Evolutionary conservation across 1,140 invertebrate species (phyloP), one percentile per base, ranked within the genome.

Genomic region (Drosophila obscura): DNA sequence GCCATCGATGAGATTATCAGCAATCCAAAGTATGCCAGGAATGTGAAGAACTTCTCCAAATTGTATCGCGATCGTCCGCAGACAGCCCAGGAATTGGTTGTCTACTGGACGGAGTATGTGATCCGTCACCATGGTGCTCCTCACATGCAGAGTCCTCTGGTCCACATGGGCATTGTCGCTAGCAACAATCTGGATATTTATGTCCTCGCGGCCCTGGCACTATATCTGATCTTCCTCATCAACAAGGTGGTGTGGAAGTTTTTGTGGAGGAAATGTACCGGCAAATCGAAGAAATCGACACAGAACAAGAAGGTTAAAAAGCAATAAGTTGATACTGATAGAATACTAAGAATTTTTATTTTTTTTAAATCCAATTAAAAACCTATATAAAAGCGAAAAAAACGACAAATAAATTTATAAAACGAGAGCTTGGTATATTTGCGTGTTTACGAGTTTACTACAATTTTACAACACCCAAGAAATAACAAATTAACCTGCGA

Each of bases 101-200:
- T 82, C 15, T 92, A 77, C 57, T 92, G 91, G 91, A 78, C 81
- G 0, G 83, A 92, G 51, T 92, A 92, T 63, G 91, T 92, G 1
- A 50, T 93, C 9, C 82, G 93, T 31, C 91, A 93, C 73, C 90
- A 92, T 59, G 93, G 93, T 16, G 93, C 92, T 7, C 57, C 73
- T 0, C 92, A 93, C 53, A 90, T 93, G 46, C 89, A 92, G 57
- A 91, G 91, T 56, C 90, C 92, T 0, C 64, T 83, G n/a, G 69
- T 92, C 0, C 79, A 89, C 19, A 80, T 92, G 90, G 81, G 56
- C 45, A 56, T 56, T 16, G 22, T 91, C 2, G 66, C 84, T n/a
- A 61, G 49, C 19, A 57, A 59, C 24, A 80, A 76, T 45, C 22
- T 92, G 45, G 91, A 92, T 55, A 43, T 88, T 13, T 85, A 67